A percentile compares a stretch with the other conserved stretches of the same genome.
Conservation (phyloP, 2,888 invertebrate species). For the Esperia sulphurella region DNA sequence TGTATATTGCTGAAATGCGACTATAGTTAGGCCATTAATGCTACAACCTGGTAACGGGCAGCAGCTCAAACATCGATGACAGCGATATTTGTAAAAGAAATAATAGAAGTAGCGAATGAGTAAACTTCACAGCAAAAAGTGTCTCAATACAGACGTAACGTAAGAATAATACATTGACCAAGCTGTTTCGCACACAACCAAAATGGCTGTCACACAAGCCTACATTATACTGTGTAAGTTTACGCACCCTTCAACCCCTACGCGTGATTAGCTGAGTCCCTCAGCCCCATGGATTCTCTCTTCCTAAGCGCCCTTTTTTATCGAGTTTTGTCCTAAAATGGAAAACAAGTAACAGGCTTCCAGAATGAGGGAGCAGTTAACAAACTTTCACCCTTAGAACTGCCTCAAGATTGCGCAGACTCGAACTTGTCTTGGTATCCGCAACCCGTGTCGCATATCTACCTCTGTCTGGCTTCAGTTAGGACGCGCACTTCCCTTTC, state of each 20-base stretch:
- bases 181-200: slow-evolving; percentile 1
- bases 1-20: no score
- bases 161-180: neutral
- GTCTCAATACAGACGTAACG: no score
- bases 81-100: no score
- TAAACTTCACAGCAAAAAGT: no score
- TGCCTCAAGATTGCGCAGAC: slow-evolving; percentile 68
- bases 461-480: slow-evolving; percentile 59
- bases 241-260: slow-evolving; percentile 54
- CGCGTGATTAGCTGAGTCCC: slow-evolving; percentile 40
- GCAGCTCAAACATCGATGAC: no score
- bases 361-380: slow-evolving; percentile 48
- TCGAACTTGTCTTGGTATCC: slow-evolving; percentile 61
- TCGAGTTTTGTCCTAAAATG: slow-evolving; percentile 79
- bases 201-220: slow-evolving; percentile 21
- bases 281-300: slow-evolving; percentile 25
- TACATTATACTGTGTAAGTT: neutral
- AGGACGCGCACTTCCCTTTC: slow-evolving; percentile 39
- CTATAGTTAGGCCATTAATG: no score
- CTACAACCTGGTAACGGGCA: no score
- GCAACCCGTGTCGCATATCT: slow-evolving; percentile 44
- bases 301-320: slow-evolving; percentile 70
- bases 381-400: slow-evolving; percentile 62
- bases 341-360: slow-evolving; percentile 74
- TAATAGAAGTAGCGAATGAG: no score